Evolutionary conservation across 2,113 vertebrate species (phyloP).

Genomic region (Leptodactylus fuscus): DNA sequence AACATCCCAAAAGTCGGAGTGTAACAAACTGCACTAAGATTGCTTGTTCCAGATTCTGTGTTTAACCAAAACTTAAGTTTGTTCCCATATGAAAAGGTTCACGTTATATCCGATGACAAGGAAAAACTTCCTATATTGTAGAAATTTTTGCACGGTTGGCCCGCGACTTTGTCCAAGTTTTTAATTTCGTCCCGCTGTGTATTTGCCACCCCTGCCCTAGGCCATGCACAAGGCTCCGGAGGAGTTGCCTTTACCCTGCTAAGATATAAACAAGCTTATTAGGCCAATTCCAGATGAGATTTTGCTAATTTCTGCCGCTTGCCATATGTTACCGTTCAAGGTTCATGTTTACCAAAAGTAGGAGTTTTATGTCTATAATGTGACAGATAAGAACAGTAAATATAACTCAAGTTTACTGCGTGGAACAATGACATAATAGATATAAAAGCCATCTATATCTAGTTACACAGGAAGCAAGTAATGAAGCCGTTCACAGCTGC

Average conservation of each 20-base stretch:
- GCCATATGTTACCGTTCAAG: conserved; percentile 66
- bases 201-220: too few relatives aligned
- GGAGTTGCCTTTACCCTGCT: conserved; percentile 3
- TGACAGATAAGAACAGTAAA: conserved; percentile 68
- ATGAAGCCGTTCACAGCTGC: conserved; percentile 17
- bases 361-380: conserved; percentile 62
- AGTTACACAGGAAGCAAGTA: conserved; percentile 29
- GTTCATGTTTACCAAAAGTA: conserved; percentile 67
- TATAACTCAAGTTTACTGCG: conserved; percentile 63
- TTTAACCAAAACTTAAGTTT: too few relatives aligned
- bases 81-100: too few relatives aligned
- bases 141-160: too few relatives aligned
- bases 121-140: too few relatives aligned
- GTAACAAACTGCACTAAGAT: too few relatives aligned
- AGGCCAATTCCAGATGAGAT: conserved; percentile 65
- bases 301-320: conserved; percentile 65
- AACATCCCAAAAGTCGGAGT: too few relatives aligned
- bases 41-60: too few relatives aligned
- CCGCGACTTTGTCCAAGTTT: too few relatives aligned
- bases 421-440: conserved; percentile 60
- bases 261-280: conserved; percentile 23
- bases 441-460: conserved; percentile 7
- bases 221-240: neutral
- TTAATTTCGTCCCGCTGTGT: too few relatives aligned
- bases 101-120: too few relatives aligned